A percentile compares a stretch with the other conserved stretches of the same genome.
phyloP scores from a whole-genome alignment of 2,113 vertebrate genomes.

The Plestiodon gilberti region DNA sequence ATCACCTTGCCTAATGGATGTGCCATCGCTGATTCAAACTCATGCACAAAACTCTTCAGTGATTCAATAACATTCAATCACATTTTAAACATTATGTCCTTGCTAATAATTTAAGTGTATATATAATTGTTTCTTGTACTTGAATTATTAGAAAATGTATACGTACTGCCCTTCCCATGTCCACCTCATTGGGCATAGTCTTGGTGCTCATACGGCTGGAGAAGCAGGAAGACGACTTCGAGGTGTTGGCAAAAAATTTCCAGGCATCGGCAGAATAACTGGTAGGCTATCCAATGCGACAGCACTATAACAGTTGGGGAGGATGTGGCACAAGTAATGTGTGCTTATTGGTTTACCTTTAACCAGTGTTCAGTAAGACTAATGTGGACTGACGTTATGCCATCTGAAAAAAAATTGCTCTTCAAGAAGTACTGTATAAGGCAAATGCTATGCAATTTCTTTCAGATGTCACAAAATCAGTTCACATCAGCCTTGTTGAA shows the following conservation, averaged over 20 bases:
- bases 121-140: background rate
- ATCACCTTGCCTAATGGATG: no score
- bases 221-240: constrained; percentile 45
- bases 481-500: background rate
- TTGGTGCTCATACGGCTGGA: constrained; percentile 51
- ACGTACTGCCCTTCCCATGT: constrained; percentile 10
- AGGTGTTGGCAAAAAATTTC: background rate
- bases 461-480: background rate
- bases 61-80: no score
- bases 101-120: background rate
- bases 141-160: constrained; percentile 26
- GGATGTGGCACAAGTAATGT: background rate
- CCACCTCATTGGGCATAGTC: constrained; percentile 56
- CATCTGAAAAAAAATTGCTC: no score
- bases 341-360: background rate
- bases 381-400: background rate
- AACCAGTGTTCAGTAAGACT: background rate
- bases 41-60: background rate
- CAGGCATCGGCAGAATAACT: constrained; percentile 43
- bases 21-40: background rate
- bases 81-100: background rate
- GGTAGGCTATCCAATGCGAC: constrained; percentile 23
- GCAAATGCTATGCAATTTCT: background rate
- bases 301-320: background rate
- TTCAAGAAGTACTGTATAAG: background rate